phyloP scores from a whole-genome alignment of 2,888 invertebrate genomes.

The Lordiphosa fenestrarum region DNA sequence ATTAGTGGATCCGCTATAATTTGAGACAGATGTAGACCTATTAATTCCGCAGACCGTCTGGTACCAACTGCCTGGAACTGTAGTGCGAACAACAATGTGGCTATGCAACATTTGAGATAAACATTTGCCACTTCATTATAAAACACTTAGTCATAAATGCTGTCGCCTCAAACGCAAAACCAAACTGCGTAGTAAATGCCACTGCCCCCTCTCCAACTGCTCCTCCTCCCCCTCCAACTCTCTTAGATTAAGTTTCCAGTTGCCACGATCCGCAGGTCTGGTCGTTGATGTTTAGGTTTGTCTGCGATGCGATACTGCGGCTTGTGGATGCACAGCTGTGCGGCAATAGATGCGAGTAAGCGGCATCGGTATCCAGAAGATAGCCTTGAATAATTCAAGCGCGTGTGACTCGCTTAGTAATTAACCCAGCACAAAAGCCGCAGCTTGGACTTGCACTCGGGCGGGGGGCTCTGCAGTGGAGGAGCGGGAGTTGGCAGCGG shows the following conservation, averaged over 20 bases:
- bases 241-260: constrained; percentile 33
- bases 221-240: constrained; percentile 9
- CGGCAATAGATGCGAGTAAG: constrained; percentile 36
- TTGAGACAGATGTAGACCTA: too few species aligned
- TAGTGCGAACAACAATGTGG: constrained; percentile 15
- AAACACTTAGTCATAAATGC: constrained; percentile 59
- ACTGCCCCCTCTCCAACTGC: constrained; percentile 17
- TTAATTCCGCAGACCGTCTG: too few species aligned
- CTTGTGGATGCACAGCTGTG: constrained; percentile 50
- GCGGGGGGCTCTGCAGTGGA: constrained; percentile 17
- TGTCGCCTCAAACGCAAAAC: constrained; percentile 36
- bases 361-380: constrained; percentile 39
- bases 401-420: constrained; percentile 76
- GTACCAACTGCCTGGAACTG: too few species aligned
- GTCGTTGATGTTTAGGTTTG: not conserved
- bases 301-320: constrained; percentile 15
- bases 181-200: constrained; percentile 32
- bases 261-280: constrained; percentile 8
- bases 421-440: constrained; percentile 70
- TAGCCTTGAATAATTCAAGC: constrained; percentile 76
- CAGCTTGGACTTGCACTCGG: constrained; percentile 46
- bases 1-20: too few species aligned
- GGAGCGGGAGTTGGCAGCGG: not conserved
- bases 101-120: constrained; percentile 25
- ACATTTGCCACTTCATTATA: constrained; percentile 64